Evolutionary conservation across 2,888 invertebrate genomes (phyloP), one percentile per base, ranked within the genome.

Genomic region (Caenorhabditis afra): DNA sequence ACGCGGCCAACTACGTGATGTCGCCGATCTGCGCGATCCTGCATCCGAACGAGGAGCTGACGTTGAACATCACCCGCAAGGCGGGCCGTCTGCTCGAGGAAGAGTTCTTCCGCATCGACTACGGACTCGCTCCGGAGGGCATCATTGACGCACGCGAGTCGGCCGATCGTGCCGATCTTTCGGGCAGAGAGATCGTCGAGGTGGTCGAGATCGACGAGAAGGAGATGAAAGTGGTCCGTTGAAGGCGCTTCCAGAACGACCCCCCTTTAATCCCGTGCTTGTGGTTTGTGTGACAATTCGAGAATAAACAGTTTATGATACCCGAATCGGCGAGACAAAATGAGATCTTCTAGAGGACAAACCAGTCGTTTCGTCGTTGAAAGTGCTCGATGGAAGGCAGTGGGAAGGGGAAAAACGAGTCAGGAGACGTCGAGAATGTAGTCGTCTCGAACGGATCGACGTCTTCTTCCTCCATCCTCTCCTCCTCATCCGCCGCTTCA

Each of bases 361-460:
- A 79, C 67, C 73, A 74, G 61, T 79, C 79, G 45, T 39, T 73
- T 52, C 79, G 67, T 49, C 74, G 20, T 66, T 79, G 79, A 65
- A 79, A 79, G 53, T 74, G 68, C 35, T 74, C 74, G 22, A 79
- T 61, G 8, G 73, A 65, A n/a, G 79, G 79, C 0, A 79, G 58
- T 1, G 79, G 79, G 22, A 79, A 79, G 10, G 79, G 79, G 65
- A 79, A 79, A 49, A 79, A 73, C 8, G 79, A 74, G 39, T 73
- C 64, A n/a, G 64, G 44, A 16, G 59, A 53, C 5, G 41, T 14
- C 3, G 41, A 41, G 41, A 14, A 41, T 3, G 41, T 8, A 41
- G 44, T 35, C 16, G 52, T 10, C 20, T 77, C 66, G 47, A 66
- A 71, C 1, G 77, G 77, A 35, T 64, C 64, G 16, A 37, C 62